Evolutionary conservation across 2,797 vertebrate genomes (phyloP).

Genomic region (Poeciliopsis paucimaculata): DNA sequence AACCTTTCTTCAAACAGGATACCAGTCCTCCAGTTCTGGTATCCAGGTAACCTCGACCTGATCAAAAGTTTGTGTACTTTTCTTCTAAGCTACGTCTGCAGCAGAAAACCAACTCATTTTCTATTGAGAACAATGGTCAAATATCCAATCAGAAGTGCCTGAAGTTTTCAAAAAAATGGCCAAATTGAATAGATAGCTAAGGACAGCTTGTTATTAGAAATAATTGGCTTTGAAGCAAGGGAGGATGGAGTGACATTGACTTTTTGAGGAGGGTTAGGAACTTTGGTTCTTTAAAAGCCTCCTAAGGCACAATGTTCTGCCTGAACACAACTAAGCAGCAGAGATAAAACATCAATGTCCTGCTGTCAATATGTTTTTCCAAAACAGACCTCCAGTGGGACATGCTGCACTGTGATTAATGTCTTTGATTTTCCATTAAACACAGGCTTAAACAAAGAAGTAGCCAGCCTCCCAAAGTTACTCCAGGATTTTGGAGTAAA

Average conservation of each 20-base stretch:
- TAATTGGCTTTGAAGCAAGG: slow-evolving; percentile 13
- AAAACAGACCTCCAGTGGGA: slow-evolving; percentile 19
- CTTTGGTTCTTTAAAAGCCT: not conserved
- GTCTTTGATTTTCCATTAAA: slow-evolving; percentile 40
- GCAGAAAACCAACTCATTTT: not conserved
- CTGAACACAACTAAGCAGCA: slow-evolving; percentile 13
- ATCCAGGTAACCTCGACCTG: too few relatives aligned
- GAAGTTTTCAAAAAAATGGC: not conserved
- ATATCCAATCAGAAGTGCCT: not conserved
- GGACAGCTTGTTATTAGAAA: slow-evolving; percentile 29
- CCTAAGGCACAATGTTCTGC: slow-evolving; percentile 1
- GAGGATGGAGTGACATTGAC: not conserved
- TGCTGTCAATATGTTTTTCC: slow-evolving; percentile 58
- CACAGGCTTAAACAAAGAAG: not conserved
- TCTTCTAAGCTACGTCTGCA: not conserved
- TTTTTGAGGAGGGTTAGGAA: slow-evolving; percentile 3
- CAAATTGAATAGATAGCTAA: slow-evolving; percentile 1
- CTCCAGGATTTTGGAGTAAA: not conserved
- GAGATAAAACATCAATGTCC: slow-evolving; percentile 16
- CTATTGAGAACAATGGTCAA: not conserved
- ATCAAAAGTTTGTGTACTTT: not conserved
- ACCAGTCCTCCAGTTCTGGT: too few relatives aligned
- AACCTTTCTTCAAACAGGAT: too few relatives aligned
- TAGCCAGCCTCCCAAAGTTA: not conserved
- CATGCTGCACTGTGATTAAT: slow-evolving; percentile 25